These are phyloP conservation scores for Cryptotermes secundus DNA, from an alignment of 1,140 invertebrate species.

Conservation along the genomic window DNA sequence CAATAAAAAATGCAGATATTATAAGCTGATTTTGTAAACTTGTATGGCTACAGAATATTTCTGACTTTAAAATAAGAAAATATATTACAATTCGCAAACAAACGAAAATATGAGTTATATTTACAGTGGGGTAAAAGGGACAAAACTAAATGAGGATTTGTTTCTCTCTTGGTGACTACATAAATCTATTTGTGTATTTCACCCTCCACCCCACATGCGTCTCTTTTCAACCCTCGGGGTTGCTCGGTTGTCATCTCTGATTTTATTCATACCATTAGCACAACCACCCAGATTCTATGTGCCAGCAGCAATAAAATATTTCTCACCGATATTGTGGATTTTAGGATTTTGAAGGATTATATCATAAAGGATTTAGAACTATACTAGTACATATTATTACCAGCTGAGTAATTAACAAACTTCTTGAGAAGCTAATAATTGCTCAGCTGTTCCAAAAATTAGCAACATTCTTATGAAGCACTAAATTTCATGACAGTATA, in stretches of 20 bases:
- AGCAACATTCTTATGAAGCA: too few relatives aligned
- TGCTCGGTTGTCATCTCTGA: neutral
- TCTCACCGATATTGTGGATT: too few relatives aligned
- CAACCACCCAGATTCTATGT: neutral
- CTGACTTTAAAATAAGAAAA: neutral
- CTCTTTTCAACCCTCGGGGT: neutral
- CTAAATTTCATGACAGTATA: too few relatives aligned
- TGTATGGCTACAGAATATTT: neutral
- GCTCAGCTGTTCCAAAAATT: too few relatives aligned
- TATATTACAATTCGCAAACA: neutral
- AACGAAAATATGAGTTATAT: conserved; percentile 8
- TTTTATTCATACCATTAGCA: neutral
- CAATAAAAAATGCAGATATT: neutral
- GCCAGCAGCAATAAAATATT: too few relatives aligned
- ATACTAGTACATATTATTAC: too few relatives aligned
- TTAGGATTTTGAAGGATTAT: too few relatives aligned
- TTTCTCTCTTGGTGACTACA: neutral
- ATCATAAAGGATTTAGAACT: too few relatives aligned
- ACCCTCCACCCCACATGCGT: neutral
- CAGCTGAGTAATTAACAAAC: too few relatives aligned
- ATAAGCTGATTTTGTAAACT: neutral
- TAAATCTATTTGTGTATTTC: neutral
- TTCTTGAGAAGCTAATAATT: too few relatives aligned
- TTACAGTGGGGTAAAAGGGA: neutral
- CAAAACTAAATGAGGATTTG: neutral